A percentile compares a stretch with the other conserved stretches of the same genome.
These are phyloP conservation scores for Rhysida immarginata DNA, from an alignment of 1,140 invertebrate genomes.

Conservation along the genomic window DNA sequence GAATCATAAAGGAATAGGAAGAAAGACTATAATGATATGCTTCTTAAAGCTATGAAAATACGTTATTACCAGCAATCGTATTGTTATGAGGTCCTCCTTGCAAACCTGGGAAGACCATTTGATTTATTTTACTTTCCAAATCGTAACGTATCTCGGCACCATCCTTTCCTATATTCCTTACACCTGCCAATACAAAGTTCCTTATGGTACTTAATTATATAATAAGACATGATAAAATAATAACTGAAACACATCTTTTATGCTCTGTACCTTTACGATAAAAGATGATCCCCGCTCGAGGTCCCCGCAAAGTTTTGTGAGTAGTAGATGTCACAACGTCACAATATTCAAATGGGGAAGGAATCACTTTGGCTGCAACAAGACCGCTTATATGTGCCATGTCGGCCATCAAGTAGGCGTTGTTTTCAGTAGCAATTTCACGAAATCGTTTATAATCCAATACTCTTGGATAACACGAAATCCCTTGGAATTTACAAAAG, in stretches of 20 bases:
- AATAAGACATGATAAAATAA: too few species aligned
- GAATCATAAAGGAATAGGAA: too few species aligned
- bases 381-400: slow-evolving; percentile 91
- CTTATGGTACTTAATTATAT: too few species aligned
- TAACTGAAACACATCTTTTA: neutral
- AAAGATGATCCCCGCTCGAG: slow-evolving; percentile 39
- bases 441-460: slow-evolving; percentile 78
- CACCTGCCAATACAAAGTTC: neutral
- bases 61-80: slow-evolving; percentile 46
- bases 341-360: slow-evolving; percentile 81
- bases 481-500: slow-evolving; percentile 36
- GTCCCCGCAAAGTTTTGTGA: slow-evolving; percentile 46
- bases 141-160: slow-evolving; percentile 45
- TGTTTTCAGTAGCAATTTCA: slow-evolving; percentile 71
- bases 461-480: slow-evolving; percentile 61
- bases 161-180: slow-evolving; percentile 25
- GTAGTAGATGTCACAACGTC: slow-evolving; percentile 74
- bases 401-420: slow-evolving; percentile 78
- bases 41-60: too few species aligned
- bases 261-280: slow-evolving; percentile 33
- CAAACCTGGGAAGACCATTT: slow-evolving; percentile 50
- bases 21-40: too few species aligned
- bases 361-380: slow-evolving; percentile 69
- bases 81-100: slow-evolving; percentile 58
- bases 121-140: slow-evolving; percentile 44